Evolutionary conservation across 2,113 vertebrate genomes (phyloP), one percentile per base, ranked within the genome.

Genomic region (Callithrix jacchus): DNA sequence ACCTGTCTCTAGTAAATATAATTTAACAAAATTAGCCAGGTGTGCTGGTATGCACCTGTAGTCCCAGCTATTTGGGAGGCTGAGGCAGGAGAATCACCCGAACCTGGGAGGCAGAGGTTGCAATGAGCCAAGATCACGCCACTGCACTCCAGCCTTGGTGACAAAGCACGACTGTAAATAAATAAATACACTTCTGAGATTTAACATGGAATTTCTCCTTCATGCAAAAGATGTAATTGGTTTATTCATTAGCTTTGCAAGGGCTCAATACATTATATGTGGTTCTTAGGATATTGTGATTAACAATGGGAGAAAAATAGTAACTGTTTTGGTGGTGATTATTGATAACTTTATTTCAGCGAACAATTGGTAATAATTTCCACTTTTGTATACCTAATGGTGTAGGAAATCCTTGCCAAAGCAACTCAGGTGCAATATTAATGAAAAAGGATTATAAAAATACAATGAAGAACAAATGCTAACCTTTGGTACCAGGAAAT

Each of bases 371-470:
- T 74, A 74, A 42, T 83, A 40, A 47, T 82, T 93, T 92, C 76
- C 54, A 80, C 8, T 76, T 96, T 77, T 25, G 8, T 81, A 47
- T 74, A 76, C 56, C 2, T 45, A 77, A 66, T 56, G 71, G 32
- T 68, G 3, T 49, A 77, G n/a, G 40, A 76, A 79, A 49, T 45
- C 47, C 70, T 91, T 89, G 47, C 17, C 21, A 30, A 32, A 71
- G 54, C 54, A 84, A 77, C 18, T 87, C 35, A 76, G 76, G 23
- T 82, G n/a, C 4, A 58, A 16, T 77, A 30, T n/a, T 87, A 45
- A 68, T 92, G 70, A 47, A 82, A 87, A 85, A 64, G 54, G 23
- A 70, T 73, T n/a, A 23, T 94, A 85, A 92, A 89, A 81, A 74
- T n/a, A 13, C 64, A 91, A 5, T 32, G 45, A 90, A 70, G n/a